Base-by-base conservation (phyloP, 2,888 invertebrate species). In the Acronicta alni region DNA sequence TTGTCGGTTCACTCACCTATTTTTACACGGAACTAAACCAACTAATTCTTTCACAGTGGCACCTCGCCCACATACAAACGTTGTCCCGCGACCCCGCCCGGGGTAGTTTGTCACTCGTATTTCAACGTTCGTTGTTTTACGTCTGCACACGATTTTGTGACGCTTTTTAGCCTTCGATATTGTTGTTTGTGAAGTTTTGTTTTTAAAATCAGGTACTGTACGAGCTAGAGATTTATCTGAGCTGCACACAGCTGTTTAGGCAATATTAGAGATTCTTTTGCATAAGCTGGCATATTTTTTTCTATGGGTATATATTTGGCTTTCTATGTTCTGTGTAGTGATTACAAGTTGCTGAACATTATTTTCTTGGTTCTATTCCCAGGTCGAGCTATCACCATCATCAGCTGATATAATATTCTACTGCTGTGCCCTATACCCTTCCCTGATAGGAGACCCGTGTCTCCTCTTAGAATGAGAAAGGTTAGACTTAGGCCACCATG, bases 101-200 rank as follows among this genome's bases (percentile, higher is more conserved):
- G 68, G 79, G 76, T 82, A 83, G 81, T 88, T 87, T 87, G 85
- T 88, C 87, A 87, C 86, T 79, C 59, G 59, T 74, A 70, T 81
- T 81, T 78, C 77, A 72, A 70, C 77, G 63, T 69, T 79, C 52
- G 76, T 77, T 76, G 82, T 84, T 84, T 84, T 82, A 80, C 83
- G 83, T 84, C 84, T 82, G 78, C 79, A 42, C 54, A 35, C 38
- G 62, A 67, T 77, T 81, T 78, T 77, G 73, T 62, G 72, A 63
- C 64, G 67, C 75, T 81, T 80, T 83, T 81, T 79, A 77, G 69
- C 73, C 73, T 77, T 82, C 82, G 71, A 83, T 83, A 82, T 79
- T 79, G 55, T 73, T 74, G 51, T 73, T 69, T 60, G 57, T 62
- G 64, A 71, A 76, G 62, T 63, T 63, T 61, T 56, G 72, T 64